These are phyloP conservation scores for Phrynocephalus versicolor DNA, from an alignment of 2,113 vertebrate species.

Conservation along the genomic window DNA sequence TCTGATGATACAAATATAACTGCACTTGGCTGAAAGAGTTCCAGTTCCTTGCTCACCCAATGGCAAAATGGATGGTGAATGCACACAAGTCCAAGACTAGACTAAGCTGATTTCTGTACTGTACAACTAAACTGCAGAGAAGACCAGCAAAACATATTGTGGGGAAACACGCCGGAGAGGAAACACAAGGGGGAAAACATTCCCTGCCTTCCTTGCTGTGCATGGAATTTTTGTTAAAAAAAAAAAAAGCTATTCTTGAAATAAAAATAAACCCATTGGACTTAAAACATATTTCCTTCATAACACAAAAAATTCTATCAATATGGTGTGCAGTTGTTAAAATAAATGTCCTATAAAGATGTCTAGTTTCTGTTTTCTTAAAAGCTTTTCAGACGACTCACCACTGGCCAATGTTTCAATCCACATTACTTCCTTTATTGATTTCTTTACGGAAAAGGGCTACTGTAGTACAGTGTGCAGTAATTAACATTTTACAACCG, in stretches of 20 bases:
- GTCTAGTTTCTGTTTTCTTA: neutral
- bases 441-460: constrained; percentile 8
- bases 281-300: neutral
- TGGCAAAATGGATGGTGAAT: too few species aligned
- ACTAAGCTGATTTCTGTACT: too few species aligned
- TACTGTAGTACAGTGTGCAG: neutral
- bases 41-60: too few species aligned
- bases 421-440: neutral
- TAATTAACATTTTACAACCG: constrained; percentile 23
- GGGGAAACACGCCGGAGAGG: neutral
- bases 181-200: neutral
- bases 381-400: constrained; percentile 27
- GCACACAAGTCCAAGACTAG: too few species aligned
- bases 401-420: neutral
- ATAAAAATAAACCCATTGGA: neutral
- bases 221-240: neutral
- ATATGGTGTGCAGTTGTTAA: neutral
- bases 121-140: neutral
- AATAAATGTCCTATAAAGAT: neutral
- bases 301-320: too few species aligned
- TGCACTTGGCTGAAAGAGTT: too few species aligned
- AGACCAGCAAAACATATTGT: neutral
- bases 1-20: too few species aligned
- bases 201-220: neutral
- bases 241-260: neutral